These are phyloP conservation scores for Carpatolechia fugitivella DNA, from an alignment of 2,888 invertebrate genomes.

Conservation along the genomic window DNA sequence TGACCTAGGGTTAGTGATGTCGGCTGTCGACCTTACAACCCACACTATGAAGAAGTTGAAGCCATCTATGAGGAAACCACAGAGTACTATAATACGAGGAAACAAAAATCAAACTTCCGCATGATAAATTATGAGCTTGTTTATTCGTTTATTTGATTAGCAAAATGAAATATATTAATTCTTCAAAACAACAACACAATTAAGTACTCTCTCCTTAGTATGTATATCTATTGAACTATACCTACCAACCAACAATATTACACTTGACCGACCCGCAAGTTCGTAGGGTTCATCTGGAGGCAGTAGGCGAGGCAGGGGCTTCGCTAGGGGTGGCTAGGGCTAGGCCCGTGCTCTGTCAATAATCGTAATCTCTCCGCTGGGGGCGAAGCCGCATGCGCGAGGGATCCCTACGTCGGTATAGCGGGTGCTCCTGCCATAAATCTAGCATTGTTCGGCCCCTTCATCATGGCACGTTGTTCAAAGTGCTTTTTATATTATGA, in stretches of 20 bases:
- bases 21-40: no score
- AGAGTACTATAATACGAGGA: no score
- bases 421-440: not conserved
- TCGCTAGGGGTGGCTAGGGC: not conserved
- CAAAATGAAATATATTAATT: no score
- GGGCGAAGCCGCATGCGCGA: conserved; percentile 7
- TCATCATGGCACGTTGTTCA: not conserved
- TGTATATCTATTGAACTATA: not conserved
- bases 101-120: no score
- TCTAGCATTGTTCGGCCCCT: not conserved
- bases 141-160: no score
- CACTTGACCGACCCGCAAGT: not conserved
- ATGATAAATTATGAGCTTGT: no score
- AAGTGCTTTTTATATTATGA: not conserved
- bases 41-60: no score
- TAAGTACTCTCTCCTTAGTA: not conserved
- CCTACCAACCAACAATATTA: not conserved
- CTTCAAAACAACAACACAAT: no score
- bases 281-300: not conserved
- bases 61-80: no score
- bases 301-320: no score
- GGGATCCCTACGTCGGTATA: not conserved
- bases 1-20: no score
- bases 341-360: not conserved
- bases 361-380: conserved; percentile 2